phyloP scores from a whole-genome alignment of 2,888 invertebrate genomes.

The Tenthredo scrophulariae region DNA sequence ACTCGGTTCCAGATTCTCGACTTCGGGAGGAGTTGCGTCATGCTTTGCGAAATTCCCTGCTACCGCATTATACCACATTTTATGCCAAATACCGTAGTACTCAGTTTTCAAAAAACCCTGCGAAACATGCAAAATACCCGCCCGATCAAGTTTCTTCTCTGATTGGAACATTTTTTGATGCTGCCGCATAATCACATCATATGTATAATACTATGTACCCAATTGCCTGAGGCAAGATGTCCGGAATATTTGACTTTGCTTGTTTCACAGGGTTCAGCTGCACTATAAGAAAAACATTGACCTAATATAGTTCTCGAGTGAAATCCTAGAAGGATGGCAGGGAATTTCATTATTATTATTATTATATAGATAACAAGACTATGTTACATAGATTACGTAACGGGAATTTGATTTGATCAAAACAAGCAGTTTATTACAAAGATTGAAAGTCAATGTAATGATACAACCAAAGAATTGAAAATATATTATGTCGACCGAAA shows the following conservation, averaged over 20 bases:
- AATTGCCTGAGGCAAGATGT: not conserved
- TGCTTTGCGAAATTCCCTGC: conserved; percentile 93
- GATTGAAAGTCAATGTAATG: not conserved
- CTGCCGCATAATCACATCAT: conserved; percentile 83
- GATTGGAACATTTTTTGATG: conserved; percentile 95
- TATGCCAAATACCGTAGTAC: conserved; percentile 87
- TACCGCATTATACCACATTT: conserved; percentile 92
- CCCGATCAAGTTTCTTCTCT: conserved; percentile 91
- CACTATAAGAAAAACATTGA: not conserved
- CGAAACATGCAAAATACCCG: conserved; percentile 95
- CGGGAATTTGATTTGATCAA: not conserved
- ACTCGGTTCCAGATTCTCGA: conserved; percentile 96
- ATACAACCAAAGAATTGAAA: not conserved
- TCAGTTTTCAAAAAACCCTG: conserved; percentile 94
- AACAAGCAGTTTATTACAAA: not conserved
- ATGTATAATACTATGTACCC: not conserved
- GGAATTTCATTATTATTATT: not conserved
- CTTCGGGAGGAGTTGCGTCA: conserved; percentile 92
- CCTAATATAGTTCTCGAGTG: not conserved
- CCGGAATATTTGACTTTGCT: not conserved
- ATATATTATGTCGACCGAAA: not conserved
- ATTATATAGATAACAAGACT: not conserved
- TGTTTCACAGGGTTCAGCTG: not conserved
- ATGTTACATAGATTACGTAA: not conserved
- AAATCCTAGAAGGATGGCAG: not conserved